Percentiles rank a stretch among this genome's conserved stretches.
Evolutionary conservation across 2,113 vertebrate genomes (phyloP).

Genomic region (Peromyscus maniculatus): DNA sequence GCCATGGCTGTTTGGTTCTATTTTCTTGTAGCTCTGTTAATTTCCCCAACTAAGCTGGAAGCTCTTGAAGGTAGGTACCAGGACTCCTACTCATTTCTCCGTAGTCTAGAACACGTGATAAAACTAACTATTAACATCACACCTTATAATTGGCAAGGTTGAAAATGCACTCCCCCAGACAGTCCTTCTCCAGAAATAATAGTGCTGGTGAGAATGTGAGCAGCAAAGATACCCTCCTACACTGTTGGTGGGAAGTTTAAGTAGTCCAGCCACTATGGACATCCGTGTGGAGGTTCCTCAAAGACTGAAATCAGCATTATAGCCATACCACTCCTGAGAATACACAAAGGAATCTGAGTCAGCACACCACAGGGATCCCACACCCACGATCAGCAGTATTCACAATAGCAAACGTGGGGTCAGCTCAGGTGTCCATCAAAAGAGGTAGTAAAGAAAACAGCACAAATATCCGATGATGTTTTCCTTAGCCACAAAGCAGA

Average conservation of each 20-base stretch:
- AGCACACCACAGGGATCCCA: no score
- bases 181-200: background rate
- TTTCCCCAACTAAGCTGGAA: background rate
- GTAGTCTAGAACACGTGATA: background rate
- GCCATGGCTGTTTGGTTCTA: background rate
- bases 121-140: background rate
- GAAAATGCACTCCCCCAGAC: background rate
- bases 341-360: background rate
- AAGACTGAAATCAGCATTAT: background rate
- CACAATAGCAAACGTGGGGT: background rate
- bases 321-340: background rate
- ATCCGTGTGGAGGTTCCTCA: background rate
- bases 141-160: background rate
- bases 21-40: slow-evolving; percentile 18
- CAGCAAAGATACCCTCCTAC: background rate
- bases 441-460: background rate
- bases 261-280: background rate
- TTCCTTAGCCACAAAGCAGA: background rate
- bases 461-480: background rate
- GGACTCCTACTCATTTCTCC: background rate
- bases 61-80: background rate
- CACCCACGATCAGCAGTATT: background rate
- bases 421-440: background rate
- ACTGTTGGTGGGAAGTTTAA: background rate
- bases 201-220: background rate